phyloP scores from a whole-genome alignment of 2,113 vertebrate genomes.

The Dasyprocta punctata region DNA sequence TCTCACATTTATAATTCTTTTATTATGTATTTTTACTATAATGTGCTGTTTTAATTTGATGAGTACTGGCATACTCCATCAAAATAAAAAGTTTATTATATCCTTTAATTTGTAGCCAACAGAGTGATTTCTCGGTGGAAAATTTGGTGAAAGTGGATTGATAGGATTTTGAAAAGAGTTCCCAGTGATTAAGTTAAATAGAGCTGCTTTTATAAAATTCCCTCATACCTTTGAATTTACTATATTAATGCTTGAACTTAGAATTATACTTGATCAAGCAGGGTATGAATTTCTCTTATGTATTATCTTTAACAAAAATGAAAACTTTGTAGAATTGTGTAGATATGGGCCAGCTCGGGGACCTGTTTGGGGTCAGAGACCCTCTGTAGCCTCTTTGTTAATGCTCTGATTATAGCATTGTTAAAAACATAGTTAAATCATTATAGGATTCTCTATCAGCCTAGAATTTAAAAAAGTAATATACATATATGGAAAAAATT shows the following conservation, averaged over 20 bases:
- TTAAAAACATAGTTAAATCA: constrained; percentile 24
- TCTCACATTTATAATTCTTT: constrained; percentile 41
- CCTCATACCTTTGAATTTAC: constrained; percentile 6
- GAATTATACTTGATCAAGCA: constrained; percentile 22
- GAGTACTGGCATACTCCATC: constrained; percentile 14
- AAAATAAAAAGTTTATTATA: constrained; percentile 43
- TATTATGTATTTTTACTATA: constrained; percentile 30
- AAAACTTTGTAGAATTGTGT: constrained; percentile 22
- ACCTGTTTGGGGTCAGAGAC: not conserved
- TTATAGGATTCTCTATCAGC: constrained; percentile 26
- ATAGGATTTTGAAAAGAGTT: constrained; percentile 51
- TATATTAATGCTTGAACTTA: constrained; percentile 43
- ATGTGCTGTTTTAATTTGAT: constrained; percentile 63
- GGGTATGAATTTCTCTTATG: constrained; percentile 46
- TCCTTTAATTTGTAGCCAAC: constrained; percentile 54
- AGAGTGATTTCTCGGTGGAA: constrained; percentile 37
- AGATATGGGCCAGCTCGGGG: not conserved
- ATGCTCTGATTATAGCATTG: constrained; percentile 16
- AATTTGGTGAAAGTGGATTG: constrained; percentile 6
- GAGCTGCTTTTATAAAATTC: constrained; percentile 44
- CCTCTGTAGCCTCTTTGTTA: constrained; percentile 20
- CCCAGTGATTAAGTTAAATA: constrained; percentile 1
- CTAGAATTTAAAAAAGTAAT: not conserved
- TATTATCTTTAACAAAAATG: constrained; percentile 41
- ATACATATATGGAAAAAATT: not conserved